phyloP scores from a whole-genome alignment of 1,140 invertebrate genomes.

The Calephelis virginiensis region DNA sequence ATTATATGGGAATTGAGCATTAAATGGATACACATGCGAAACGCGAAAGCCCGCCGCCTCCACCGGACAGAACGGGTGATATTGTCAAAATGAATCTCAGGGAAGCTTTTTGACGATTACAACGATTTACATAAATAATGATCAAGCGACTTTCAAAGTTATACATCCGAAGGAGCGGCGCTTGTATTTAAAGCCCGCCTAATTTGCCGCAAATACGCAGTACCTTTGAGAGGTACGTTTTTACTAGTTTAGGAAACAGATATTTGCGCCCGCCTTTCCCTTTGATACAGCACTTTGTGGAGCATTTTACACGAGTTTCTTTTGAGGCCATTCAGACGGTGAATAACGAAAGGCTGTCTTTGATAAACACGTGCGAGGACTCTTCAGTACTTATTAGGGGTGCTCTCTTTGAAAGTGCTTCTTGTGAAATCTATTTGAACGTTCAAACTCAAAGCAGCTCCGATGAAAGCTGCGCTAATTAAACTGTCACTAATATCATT shows the following conservation, averaged over 20 bases:
- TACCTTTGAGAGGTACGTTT: slow-evolving; percentile 74
- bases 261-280: slow-evolving; percentile 75
- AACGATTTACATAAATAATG: slow-evolving; percentile 73
- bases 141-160: slow-evolving; percentile 68
- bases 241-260: slow-evolving; percentile 78
- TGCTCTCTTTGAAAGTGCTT: slow-evolving; percentile 77
- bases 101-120: slow-evolving; percentile 62
- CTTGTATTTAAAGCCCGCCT: slow-evolving; percentile 71
- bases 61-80: slow-evolving; percentile 52
- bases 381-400: slow-evolving; percentile 78
- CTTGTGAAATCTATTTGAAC: slow-evolving; percentile 77
- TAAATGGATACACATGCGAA: slow-evolving; percentile 75
- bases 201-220: slow-evolving; percentile 74
- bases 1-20: slow-evolving; percentile 78
- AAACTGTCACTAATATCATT: slow-evolving; percentile 77
- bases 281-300: slow-evolving; percentile 77
- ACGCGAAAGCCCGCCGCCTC: slow-evolving; percentile 32
- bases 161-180: slow-evolving; percentile 62
- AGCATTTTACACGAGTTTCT: slow-evolving; percentile 78
- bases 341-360: slow-evolving; percentile 78
- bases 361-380: slow-evolving; percentile 78
- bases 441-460: slow-evolving; percentile 72
- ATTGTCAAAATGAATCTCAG: slow-evolving; percentile 55
- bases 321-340: slow-evolving; percentile 78
- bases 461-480: slow-evolving; percentile 75